Evolutionary conservation across 2,113 vertebrate species (phyloP).

Genomic region (Scalopus aquaticus): DNA sequence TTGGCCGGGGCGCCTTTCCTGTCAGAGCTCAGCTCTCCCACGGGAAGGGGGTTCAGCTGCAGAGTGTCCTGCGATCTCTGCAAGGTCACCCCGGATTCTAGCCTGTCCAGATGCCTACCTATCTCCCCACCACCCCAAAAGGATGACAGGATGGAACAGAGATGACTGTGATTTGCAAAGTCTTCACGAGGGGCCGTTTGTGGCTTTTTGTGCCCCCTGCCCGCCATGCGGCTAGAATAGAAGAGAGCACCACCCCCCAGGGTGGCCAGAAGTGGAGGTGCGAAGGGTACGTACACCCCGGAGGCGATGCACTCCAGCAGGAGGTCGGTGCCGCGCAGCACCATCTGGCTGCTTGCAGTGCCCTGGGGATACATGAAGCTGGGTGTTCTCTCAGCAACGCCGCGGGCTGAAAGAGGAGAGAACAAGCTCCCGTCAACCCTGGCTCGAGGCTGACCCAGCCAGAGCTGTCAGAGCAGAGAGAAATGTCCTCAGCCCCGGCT

Average conservation of each 20-base stretch:
- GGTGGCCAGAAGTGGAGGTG: not conserved
- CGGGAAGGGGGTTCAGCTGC: not conserved
- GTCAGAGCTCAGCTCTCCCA: not conserved
- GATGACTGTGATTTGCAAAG: not conserved
- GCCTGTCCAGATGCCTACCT: not conserved
- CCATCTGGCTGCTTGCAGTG: slow-evolving; percentile 93
- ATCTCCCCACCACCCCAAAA: not conserved
- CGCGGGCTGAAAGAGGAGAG: slow-evolving; percentile 88
- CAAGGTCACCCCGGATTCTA: not conserved
- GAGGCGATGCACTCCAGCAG: slow-evolving; percentile 97
- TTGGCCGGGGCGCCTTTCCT: not conserved
- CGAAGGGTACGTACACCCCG: slow-evolving; percentile 91
- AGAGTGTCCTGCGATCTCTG: not conserved
- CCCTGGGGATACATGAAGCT: slow-evolving; percentile 94
- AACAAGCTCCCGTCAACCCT: slow-evolving; percentile 3
- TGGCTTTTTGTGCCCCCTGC: not conserved
- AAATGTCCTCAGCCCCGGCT: not conserved
- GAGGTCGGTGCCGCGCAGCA: slow-evolving; percentile 93
- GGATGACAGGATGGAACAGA: not conserved
- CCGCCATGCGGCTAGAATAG: not conserved
- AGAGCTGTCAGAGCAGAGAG: not conserved
- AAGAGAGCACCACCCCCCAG: not conserved
- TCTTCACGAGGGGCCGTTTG: not conserved
- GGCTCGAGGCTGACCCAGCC: not conserved
- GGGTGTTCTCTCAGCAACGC: slow-evolving; percentile 91